Evolutionary conservation across 2,113 vertebrate species (phyloP), one percentile per base, ranked within the genome.

Genomic region (Pteropus alecto): DNA sequence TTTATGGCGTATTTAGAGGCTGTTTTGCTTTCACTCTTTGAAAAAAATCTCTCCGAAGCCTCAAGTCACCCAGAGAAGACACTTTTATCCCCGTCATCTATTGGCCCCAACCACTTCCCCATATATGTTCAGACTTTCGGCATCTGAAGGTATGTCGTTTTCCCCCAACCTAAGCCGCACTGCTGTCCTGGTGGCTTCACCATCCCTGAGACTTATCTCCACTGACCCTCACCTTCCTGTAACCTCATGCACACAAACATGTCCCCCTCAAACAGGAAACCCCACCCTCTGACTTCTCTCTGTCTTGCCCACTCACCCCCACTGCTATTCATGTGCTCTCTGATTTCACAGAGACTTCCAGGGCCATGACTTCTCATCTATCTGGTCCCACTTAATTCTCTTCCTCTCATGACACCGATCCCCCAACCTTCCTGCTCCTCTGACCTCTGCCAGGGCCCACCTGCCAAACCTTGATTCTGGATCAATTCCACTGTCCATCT

Each of bases 271-370:
- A 1, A 18, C 16, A 51, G 68, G 41, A 65, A 65, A 21, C 8
- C 9, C 11, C 6, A 22, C 43, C 30, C 10, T 3, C 46, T 9
- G 24, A 10, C 73, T 51, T 41, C 13, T 16, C n/a, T 68, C 6
- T 0, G 3, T 54, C 19, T 78, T 5, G 1, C 6, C 48, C 76
- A 15, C 12, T 11, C 35, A 19, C 46, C 8, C 30, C 21, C 2
- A 6, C 16, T 76, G 54, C 68, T 30, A 74, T 0, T 11, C 5
- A 1, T 7, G 46, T 5, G 43, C 11, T 22, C 24, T 51, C 63
- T 73, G 33, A 21, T 26, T 58, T 68, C n/a, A 33, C 12, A 2
- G 58, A 33, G 22, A 48, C 15, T 15, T 73, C 41, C 6, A 7
- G 30, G 11, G 3, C 2, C 0, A 2, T 33, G 60, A 41, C 51